These are phyloP conservation scores for Holotrichia oblita DNA, from an alignment of 1,140 invertebrate species.

Conservation along the genomic window DNA sequence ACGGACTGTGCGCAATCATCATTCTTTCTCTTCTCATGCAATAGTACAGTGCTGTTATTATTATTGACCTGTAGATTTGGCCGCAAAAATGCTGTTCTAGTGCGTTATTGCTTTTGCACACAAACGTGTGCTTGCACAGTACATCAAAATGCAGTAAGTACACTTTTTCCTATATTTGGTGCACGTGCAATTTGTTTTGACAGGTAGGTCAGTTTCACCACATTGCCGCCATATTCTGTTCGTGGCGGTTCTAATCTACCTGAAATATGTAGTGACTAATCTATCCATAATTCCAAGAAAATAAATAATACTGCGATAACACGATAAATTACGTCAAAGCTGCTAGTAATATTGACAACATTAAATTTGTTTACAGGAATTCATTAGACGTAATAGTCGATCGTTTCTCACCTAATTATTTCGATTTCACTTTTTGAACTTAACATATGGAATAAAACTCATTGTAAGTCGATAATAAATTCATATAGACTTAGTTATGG, in stretches of 20 bases:
- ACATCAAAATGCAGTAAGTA: slow-evolving; percentile 55
- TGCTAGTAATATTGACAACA: background rate
- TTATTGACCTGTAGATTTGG: background rate
- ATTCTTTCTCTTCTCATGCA: background rate
- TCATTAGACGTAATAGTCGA: background rate
- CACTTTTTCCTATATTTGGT: slow-evolving; percentile 1
- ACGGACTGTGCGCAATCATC: background rate
- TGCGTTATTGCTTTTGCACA: slow-evolving; percentile 51
- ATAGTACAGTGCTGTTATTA: background rate
- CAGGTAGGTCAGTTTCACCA: background rate
- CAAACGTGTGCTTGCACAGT: slow-evolving; percentile 55
- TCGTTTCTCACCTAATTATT: too few relatives aligned
- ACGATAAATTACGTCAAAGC: background rate
- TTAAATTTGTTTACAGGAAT: background rate
- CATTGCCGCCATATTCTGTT: slow-evolving; percentile 26
- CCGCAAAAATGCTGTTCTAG: slow-evolving; percentile 52
- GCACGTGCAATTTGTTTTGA: background rate
- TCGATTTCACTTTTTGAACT: too few relatives aligned
- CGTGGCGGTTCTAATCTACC: background rate
- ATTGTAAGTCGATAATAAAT: too few relatives aligned
- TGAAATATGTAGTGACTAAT: background rate
- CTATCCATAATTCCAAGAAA: background rate
- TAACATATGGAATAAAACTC: too few relatives aligned
- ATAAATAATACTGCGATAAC: background rate
- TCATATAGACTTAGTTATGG: too few relatives aligned